A percentile compares a stretch with the other conserved stretches of the same genome.
Evolutionary conservation across 2,888 invertebrate species (phyloP).

Genomic region (Adelognathus sp.): DNA sequence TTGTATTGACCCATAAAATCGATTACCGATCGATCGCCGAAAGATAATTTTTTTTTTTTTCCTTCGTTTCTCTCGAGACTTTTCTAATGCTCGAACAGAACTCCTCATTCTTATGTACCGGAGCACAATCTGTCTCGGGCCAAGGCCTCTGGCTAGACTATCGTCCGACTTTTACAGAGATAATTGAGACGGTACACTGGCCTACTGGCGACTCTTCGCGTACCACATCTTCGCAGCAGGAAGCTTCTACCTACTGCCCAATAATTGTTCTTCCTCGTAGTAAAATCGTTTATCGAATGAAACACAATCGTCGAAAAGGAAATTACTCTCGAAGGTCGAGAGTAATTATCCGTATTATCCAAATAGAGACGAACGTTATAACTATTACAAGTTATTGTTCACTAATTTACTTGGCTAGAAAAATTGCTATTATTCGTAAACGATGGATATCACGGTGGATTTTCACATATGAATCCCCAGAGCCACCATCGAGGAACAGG

Average conservation of each 20-base stretch:
- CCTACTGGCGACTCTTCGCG: background rate
- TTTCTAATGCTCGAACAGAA: too few species aligned
- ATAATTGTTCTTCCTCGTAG: conserved; percentile 1
- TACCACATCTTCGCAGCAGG: background rate
- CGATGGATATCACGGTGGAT: too few species aligned
- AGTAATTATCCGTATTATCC: background rate
- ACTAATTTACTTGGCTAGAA: background rate
- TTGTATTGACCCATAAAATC: too few species aligned
- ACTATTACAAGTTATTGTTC: background rate
- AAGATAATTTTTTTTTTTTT: background rate
- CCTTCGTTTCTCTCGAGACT: background rate
- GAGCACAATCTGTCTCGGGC: conserved; percentile 12
- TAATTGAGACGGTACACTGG: conserved; percentile 22
- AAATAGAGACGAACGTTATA: background rate
- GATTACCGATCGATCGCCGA: too few species aligned
- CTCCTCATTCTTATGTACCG: conserved; percentile 11
- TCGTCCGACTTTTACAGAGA: conserved; percentile 25
- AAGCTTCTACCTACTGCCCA: background rate
- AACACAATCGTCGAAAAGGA: conserved; percentile 1
- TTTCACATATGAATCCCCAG: too few species aligned
- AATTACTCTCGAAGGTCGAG: conserved; percentile 16
- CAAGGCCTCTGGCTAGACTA: conserved; percentile 6
- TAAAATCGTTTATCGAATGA: conserved; percentile 4
- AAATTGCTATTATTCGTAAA: too few species aligned
- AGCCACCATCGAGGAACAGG: too few species aligned